Evolutionary conservation across 2,797 vertebrate genomes (phyloP).

Genomic region (Thripadectes ignobilis): DNA sequence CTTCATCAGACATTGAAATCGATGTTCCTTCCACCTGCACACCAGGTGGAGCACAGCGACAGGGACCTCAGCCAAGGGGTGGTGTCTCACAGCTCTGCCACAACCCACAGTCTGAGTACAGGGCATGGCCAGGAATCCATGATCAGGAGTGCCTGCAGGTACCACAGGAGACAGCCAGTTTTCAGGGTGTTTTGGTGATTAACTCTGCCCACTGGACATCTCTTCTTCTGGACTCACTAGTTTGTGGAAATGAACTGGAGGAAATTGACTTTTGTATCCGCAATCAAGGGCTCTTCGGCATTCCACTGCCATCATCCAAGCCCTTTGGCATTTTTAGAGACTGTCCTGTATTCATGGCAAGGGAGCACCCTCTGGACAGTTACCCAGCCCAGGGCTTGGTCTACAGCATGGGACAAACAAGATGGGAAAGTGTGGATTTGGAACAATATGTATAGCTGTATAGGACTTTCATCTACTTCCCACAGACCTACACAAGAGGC

Average conservation of each 20-base stretch:
- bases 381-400: background rate
- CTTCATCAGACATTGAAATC: background rate
- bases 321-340: background rate
- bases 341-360: background rate
- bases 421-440: background rate
- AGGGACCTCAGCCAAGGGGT: background rate
- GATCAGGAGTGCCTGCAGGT: background rate
- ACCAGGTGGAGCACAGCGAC: background rate
- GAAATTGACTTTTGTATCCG: background rate
- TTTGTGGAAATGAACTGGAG: background rate
- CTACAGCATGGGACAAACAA: background rate
- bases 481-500: background rate
- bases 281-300: background rate
- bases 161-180: rapidly evolving
- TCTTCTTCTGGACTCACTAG: background rate
- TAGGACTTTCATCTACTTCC: background rate
- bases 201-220: background rate
- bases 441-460: background rate
- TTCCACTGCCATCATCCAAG: background rate
- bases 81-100: background rate
- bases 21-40: background rate
- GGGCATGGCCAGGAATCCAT: background rate
- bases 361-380: background rate
- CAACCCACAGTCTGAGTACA: background rate
- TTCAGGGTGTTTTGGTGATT: background rate